Base-by-base conservation (phyloP, 2,888 invertebrate species). In the Drosophila siamana region DNA sequence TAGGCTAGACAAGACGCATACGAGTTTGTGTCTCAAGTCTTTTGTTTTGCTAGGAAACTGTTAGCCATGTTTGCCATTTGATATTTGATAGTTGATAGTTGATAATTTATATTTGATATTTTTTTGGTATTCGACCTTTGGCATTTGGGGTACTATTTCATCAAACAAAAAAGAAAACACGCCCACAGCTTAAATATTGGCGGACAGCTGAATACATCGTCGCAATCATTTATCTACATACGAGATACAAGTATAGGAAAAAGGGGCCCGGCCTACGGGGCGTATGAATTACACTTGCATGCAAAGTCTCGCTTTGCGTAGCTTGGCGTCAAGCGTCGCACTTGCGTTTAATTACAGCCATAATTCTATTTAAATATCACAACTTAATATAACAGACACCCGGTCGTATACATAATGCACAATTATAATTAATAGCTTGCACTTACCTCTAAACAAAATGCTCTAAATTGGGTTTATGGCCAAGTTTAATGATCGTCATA, bases 11-110 rank as follows among this genome's bases (percentile, higher is more conserved):
- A 6, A 1, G 19, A 40, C 40, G 48, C 56, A 65, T 55, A 60
- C 64, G 33, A 86, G 86, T 78, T 80, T 65, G 87, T 84, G 78
- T 54, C 66, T 52, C 33, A 68, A 84, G 88, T 85, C 82, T 85
- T 85, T 82, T 70, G 88, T 82, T 86, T 78, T 48, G 64, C 38
- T 46, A 71, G 59, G 46, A 67, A 67, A 43, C 43, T 15, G 22
- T 46, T 41, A 44, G 72, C 47, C 15, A 52, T 51, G 38, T 59
- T 57, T 65, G 62, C 46, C 61, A 44, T 57, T 74, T 57, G 47
- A 9, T 28, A 54, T 51, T 51, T 33, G 33, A 28, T 28, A 36
- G 11, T 57, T 38, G 13, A 50, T 36, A 51, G 30, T 51, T 33
- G 33, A 28, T 28, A 28, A 9, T 59, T 38, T 24, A 4, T 11